phyloP scores from a whole-genome alignment of 2,113 vertebrate species.

The Nicator chloris region DNA sequence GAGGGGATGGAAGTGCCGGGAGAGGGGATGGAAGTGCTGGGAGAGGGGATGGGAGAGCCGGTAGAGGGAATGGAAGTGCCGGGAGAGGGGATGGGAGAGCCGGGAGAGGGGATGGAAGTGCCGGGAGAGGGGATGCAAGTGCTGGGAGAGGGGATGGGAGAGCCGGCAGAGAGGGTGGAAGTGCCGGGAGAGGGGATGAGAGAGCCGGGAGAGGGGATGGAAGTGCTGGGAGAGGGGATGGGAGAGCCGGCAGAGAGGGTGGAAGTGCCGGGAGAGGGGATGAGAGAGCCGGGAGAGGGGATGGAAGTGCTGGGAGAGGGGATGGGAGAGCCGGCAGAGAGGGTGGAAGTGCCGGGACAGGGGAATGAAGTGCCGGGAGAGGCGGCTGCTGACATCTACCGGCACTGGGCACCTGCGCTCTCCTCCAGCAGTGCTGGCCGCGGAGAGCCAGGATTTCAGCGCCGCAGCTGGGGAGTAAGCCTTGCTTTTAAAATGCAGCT shows the following conservation, averaged over 20 bases:
- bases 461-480: neutral
- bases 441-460: neutral
- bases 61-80: neutral
- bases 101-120: neutral
- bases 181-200: neutral
- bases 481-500: neutral
- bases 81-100: neutral
- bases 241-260: neutral
- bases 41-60: neutral
- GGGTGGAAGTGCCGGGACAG: neutral
- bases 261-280: too few species aligned
- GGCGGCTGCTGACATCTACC: conserved; percentile 4
- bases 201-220: neutral
- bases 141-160: neutral
- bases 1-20: neutral
- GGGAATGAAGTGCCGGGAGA: neutral
- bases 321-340: neutral
- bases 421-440: accelerated
- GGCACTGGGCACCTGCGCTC: neutral
- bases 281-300: too few species aligned
- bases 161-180: neutral
- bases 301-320: accelerated
- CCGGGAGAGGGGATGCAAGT: neutral
- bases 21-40: neutral
- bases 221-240: neutral